A percentile compares a stretch with the other conserved stretches of the same genome.
Evolutionary conservation across 2,797 vertebrate genomes (phyloP).

Genomic region (Anisognathus igniventris): DNA sequence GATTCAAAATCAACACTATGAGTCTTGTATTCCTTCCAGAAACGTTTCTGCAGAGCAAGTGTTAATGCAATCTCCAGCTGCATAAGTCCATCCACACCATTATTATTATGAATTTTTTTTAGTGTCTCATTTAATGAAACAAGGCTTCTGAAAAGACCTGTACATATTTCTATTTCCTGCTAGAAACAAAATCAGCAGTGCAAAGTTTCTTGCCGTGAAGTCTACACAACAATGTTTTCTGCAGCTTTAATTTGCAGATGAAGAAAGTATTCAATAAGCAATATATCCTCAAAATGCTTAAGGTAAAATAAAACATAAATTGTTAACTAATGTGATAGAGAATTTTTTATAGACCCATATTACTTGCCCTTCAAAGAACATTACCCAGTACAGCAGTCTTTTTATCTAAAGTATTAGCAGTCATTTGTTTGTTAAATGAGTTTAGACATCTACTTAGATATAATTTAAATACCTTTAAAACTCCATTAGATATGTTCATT

Average conservation of each 20-base stretch:
- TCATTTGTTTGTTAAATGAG: constrained; percentile 72
- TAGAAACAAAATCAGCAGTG: background rate
- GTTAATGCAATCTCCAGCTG: background rate
- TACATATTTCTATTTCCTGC: background rate
- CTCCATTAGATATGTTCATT: constrained; percentile 63
- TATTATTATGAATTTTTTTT: background rate
- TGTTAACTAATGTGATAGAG: constrained; percentile 49
- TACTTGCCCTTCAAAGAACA: constrained; percentile 65
- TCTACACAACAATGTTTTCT: background rate
- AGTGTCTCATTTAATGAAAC: background rate
- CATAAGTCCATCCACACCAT: background rate
- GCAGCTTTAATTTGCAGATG: background rate
- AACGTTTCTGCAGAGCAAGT: background rate
- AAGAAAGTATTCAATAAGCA: background rate
- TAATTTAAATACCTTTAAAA: constrained; percentile 74
- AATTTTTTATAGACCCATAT: constrained; percentile 66
- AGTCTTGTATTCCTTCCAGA: background rate
- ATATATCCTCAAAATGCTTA: background rate
- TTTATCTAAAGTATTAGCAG: constrained; percentile 55
- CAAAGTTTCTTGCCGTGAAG: background rate
- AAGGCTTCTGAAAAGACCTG: background rate
- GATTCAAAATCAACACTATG: background rate
- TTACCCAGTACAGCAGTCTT: constrained; percentile 66
- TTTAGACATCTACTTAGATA: constrained; percentile 63
- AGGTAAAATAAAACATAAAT: constrained; percentile 53